Evolutionary conservation across 2,888 invertebrate species (phyloP), one percentile per base, ranked within the genome.

Genomic region (Hartigia nigra): DNA sequence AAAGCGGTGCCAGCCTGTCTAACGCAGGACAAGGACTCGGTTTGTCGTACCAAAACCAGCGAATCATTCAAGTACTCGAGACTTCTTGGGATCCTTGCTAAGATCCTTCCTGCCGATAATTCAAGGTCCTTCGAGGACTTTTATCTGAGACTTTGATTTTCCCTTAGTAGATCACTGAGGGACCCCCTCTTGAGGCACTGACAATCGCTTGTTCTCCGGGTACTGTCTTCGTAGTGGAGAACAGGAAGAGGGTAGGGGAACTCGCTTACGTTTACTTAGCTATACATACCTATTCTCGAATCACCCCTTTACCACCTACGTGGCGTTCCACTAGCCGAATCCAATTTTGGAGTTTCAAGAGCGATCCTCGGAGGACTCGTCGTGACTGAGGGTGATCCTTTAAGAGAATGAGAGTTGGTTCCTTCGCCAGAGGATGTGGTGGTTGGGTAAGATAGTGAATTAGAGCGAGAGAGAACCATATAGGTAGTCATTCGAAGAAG

Each of bases 1-100:
- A 90, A 90, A 89, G 88, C 89, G 75, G 74, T 76, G 72, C 78
- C 78, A 36, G 70, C 83, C 86, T 87, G 87, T 86, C 85, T 85
- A 79, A 84, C 82, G 84, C 85, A 86, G 86, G 80, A 84, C 55
- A 55, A 55, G 55, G 55, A 55, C 55, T 55, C 55, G 55, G 23
- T 23, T 55, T 23, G 55, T 55, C 39, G 39, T 55, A 55, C 39
- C 23, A 55, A 23, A 55, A 55, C 9, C 39, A 55, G 23, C 39
- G 39, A 55, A 55, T 55, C 39, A 23, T 55, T 55, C 39, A 9
- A 55, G 39, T 23, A 55, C 55, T 9, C 5, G 55, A 55, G 39
- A 23, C 55, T 55, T 14, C 55, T 55, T 55, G 55, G 55, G 23
- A 55, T 55, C 55, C 55, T 4, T 23, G 23, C 55, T 23, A 55